Conservation (phyloP, 2,888 invertebrate species). For the Stenoptilia bipunctidactyla region DNA sequence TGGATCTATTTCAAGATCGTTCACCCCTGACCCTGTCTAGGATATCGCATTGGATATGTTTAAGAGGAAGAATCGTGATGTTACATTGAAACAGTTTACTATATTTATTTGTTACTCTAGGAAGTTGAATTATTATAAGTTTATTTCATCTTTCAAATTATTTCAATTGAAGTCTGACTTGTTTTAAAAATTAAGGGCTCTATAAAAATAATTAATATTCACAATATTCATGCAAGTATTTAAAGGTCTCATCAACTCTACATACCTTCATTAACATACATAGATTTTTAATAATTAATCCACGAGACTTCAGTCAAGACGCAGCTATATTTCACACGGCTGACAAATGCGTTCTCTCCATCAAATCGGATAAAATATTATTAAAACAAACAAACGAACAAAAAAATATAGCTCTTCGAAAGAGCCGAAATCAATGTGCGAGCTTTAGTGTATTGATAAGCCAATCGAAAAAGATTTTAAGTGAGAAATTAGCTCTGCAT, state of each 20-base stretch:
- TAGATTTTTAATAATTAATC: constrained; percentile 57
- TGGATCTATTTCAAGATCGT: constrained; percentile 8
- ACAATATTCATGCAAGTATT: constrained; percentile 2
- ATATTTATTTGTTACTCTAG: no score
- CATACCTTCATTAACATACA: constrained; percentile 52
- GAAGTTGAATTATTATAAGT: no score
- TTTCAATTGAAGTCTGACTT: no score
- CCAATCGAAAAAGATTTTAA: not conserved
- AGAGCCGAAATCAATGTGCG: constrained; percentile 70
- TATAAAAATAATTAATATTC: not conserved
- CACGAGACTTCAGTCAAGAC: constrained; percentile 42
- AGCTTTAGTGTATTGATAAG: constrained; percentile 44
- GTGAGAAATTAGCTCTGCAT: not conserved
- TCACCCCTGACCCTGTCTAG: no score
- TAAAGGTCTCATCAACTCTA: constrained; percentile 34
- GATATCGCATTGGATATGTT: no score
- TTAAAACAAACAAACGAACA: constrained; percentile 70
- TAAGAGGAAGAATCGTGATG: no score
- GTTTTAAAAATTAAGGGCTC: no score
- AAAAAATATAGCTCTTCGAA: constrained; percentile 64
- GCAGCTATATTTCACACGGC: constrained; percentile 55
- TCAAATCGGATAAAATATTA: constrained; percentile 69
- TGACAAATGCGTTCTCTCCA: constrained; percentile 69
- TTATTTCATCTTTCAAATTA: no score
- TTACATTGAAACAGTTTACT: no score